Evolutionary conservation across 1,140 invertebrate species (phyloP).

Genomic region (Drosophila lowei): DNA sequence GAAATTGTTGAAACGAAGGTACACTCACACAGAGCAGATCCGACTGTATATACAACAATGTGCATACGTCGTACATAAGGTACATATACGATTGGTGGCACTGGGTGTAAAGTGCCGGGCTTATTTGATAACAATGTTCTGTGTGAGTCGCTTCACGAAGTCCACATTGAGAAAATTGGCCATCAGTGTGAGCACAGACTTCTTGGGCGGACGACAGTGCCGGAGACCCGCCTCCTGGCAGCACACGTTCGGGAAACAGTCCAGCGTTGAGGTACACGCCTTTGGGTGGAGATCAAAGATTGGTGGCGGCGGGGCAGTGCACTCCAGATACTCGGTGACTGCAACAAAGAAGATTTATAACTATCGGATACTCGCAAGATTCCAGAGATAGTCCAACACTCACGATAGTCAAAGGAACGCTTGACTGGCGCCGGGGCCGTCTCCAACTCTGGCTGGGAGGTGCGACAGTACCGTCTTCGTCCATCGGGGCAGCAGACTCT

Average conservation of each 20-base stretch:
- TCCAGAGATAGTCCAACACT: conserved; percentile 20
- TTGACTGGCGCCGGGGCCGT: conserved; percentile 85
- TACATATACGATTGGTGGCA: conserved; percentile 19
- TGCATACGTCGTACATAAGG: conserved; percentile 6
- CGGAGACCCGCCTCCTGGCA: conserved; percentile 88
- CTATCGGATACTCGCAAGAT: background rate
- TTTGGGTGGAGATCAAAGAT: conserved; percentile 87
- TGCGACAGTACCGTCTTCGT: conserved; percentile 86
- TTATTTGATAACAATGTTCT: conserved; percentile 82
- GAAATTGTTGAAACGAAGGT: conserved; percentile 28
- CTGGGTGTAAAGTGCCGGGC: conserved; percentile 7
- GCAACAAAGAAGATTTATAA: conserved; percentile 39
- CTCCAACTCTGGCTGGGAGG: conserved; percentile 86
- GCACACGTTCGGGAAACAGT: conserved; percentile 90
- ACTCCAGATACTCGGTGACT: conserved; percentile 87
- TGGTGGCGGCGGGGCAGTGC: conserved; percentile 87
- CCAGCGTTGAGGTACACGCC: conserved; percentile 86
- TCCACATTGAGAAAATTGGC: conserved; percentile 84
- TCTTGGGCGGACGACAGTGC: conserved; percentile 88
- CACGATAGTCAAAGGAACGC: conserved; percentile 84
- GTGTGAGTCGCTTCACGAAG: conserved; percentile 76
- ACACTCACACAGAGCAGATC: background rate
- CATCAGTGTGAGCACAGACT: conserved; percentile 86
- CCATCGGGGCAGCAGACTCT: conserved; percentile 89
- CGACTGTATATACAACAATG: no score